Base-by-base conservation (phyloP, 2,888 invertebrate species). In the Chalcis sispes region DNA sequence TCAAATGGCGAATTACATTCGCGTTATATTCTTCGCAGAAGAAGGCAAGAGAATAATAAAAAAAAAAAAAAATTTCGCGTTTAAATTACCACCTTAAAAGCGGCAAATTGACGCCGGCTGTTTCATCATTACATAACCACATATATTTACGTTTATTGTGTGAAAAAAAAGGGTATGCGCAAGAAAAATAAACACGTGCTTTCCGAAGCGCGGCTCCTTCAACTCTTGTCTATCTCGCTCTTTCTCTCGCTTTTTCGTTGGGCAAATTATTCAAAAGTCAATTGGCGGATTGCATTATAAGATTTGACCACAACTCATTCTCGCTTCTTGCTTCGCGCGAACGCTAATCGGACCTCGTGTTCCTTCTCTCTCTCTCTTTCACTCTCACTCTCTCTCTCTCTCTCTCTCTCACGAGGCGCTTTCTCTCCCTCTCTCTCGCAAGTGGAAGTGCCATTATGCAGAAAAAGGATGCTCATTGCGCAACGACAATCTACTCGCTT, bases 231-330 rank as follows among this genome's bases (percentile, higher is more conserved):
- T n/a, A n/a, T n/a, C n/a, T n/a, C 40, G 25, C n/a, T 7, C 46
- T 27, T 27, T 42, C 62, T 42, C n/a, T 46, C 62, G 20, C 27
- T n/a, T n/a, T n/a, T n/a, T n/a, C 48, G 32, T 32, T 59, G 18
- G 20, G 64, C 29, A 62, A 59, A 71, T 71, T 71, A 61, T 62
- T 56, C 65, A 50, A 25, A n/a, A 36, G 32, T 48, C 56, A 65
- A 58, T 65, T 65, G 61, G 58, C 29, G 65, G 65, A 58, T 72
- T 65, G 58, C 64, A 72, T 73, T 66, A 50, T 50, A 20, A 58
- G 66, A 58, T 52, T 59, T 29, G 56, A 72, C 72, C 72, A 46
- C 72, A 72, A 72, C 48, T 72, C 65, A 72, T 72, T 72, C 65
- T 72, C 72, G 65, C 72, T 62, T 42, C 2, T 20, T 29, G 32